Base-by-base conservation (phyloP, 2,797 vertebrate species). In the Hydrophis major region DNA sequence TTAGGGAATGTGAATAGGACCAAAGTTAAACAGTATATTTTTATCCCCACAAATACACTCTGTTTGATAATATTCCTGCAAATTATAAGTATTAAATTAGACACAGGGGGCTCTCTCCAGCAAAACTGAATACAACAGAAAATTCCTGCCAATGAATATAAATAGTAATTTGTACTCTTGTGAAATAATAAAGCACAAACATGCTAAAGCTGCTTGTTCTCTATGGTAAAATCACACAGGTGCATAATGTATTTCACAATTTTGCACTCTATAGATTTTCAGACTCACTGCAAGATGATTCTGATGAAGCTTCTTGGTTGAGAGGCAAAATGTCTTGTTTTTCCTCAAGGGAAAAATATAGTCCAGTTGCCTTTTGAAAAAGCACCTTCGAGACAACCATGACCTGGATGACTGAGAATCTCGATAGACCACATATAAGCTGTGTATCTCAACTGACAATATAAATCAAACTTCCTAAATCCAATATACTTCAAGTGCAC, bases 41-140 rank as follows among this genome's bases (percentile, higher is more conserved):
- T 94, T 90, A 92, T 74, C 13, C 69, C 90, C 57, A 47, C 93
- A 96, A 78, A 93, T 61, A 93, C 0, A 93, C 27, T 78, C 87
- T 69, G 88, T 88, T 96, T 88, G 92, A 91, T 27, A 97, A 89
- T 92, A 83, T 86, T 93, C n/a, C 83, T 91, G 94, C 90, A 96
- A 96, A 97, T 95, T 95, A 95, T 94, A 96, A 94, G 90, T 95
- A 96, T 94, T 95, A 96, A 96, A 95, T 94, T 95, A 96, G 93
- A 96, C 96, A 97, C 96, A 97, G 96, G 96, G 96, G 96, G 96
- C 96, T 96, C 96, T 94, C 96, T 96, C 95, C 94, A 92, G 95
- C 94, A 96, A 20, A 83, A 93, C 89, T 32, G 93, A 96, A 88
- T 61, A 93, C 86, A 88, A 94, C 66, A 91, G 91, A 93, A 96